These are phyloP conservation scores for Callyntrura guangdongensis DNA, from an alignment of 2,888 invertebrate species.

Conservation along the genomic window DNA sequence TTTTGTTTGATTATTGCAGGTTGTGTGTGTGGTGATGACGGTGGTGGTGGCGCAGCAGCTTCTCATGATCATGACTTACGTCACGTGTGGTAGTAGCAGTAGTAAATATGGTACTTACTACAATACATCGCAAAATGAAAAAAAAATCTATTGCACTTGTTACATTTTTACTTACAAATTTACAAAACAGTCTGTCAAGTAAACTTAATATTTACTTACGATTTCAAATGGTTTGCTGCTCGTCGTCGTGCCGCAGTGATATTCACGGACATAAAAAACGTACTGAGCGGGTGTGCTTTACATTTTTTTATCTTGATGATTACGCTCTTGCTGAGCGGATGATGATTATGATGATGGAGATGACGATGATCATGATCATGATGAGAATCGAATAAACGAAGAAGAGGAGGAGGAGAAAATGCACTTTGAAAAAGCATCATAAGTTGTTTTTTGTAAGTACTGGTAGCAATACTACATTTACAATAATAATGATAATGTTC, in stretches of 20 bases:
- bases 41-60: slow-evolving; percentile 9
- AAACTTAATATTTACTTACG: slow-evolving; percentile 68
- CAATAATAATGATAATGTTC: background rate
- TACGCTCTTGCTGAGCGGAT: slow-evolving; percentile 27
- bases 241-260: slow-evolving; percentile 25
- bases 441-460: background rate
- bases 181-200: slow-evolving; percentile 24
- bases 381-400: slow-evolving; percentile 50
- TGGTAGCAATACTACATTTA: slow-evolving; percentile 29
- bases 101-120: too few species aligned
- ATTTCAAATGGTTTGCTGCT: slow-evolving; percentile 27
- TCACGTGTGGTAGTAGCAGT: slow-evolving; percentile 23
- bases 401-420: slow-evolving; percentile 13
- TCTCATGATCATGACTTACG: slow-evolving; percentile 50
- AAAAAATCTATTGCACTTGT: slow-evolving; percentile 29
- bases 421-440: slow-evolving; percentile 42
- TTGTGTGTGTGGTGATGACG: background rate
- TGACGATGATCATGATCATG: background rate
- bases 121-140: too few species aligned
- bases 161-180: slow-evolving; percentile 18
- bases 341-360: slow-evolving; percentile 53
- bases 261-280: slow-evolving; percentile 59
- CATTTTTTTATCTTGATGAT: slow-evolving; percentile 46
- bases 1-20: background rate
- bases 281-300: slow-evolving; percentile 54